Conservation (phyloP, 2,113 vertebrate genomes). For the Pelmatolapia mariae region DNA sequence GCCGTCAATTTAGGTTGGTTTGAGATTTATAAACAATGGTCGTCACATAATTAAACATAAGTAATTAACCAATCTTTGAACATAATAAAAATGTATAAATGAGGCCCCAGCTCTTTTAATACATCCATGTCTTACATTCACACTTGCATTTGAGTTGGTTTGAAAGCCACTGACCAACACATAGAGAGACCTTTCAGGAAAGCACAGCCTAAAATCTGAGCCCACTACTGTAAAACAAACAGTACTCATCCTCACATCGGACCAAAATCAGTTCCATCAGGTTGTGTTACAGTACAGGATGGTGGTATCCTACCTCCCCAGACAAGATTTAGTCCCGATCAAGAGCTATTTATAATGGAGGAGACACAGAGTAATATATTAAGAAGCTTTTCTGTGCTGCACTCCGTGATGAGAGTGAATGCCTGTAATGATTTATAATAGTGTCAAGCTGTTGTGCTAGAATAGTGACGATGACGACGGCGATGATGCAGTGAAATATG, state of each 20-base stretch:
- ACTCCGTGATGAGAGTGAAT: slow-evolving; percentile 55
- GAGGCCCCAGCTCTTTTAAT: not conserved
- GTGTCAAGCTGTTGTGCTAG: slow-evolving; percentile 66
- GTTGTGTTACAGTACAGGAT: slow-evolving; percentile 50
- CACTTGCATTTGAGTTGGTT: not conserved
- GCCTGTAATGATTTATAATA: slow-evolving; percentile 68
- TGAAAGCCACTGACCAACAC: not conserved
- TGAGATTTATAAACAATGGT: not conserved
- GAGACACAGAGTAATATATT: slow-evolving; percentile 79
- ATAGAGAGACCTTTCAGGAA: not conserved
- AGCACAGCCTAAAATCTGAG: slow-evolving; percentile 43
- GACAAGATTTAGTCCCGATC: slow-evolving; percentile 45
- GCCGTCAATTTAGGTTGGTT: not conserved
- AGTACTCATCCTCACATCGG: not conserved
- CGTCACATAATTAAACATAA: not conserved
- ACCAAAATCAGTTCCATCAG: slow-evolving; percentile 16
- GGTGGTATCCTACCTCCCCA: slow-evolving; percentile 54
- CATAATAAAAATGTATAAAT: not conserved
- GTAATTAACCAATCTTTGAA: not conserved
- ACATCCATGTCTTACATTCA: not conserved
- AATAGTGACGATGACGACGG: slow-evolving; percentile 54
- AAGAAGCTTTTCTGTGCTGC: slow-evolving; percentile 61
- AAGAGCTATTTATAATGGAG: slow-evolving; percentile 74
- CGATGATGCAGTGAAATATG: slow-evolving; percentile 55
- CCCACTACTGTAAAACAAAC: not conserved